Base-by-base conservation (phyloP, 2,888 invertebrate species). In the Pasiphila rectangulata region DNA sequence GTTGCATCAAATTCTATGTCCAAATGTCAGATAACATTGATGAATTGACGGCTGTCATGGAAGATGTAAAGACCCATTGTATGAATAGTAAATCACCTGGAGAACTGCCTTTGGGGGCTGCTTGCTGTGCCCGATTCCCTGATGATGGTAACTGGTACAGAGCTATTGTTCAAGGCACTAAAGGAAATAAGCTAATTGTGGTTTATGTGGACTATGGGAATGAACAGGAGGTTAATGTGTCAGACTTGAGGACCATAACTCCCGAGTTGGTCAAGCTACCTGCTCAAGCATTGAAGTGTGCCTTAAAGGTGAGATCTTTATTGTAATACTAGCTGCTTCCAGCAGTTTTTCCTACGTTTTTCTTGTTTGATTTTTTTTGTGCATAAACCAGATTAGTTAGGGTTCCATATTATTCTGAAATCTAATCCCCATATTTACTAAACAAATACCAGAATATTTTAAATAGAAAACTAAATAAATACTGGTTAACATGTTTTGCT, bases 201-300 rank as follows among this genome's bases (percentile, higher is more conserved):
- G 89, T 93, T 1, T 99, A 97, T 82, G 94, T 99, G 9, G 99
- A 99, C 84, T 99, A 95, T 83, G 99, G 99, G 3, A 98, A 98
- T 80, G 94, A 95, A 66, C 97, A 97, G 71, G 90, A 90, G n/a
- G 92, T 96, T 1, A 76, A 90, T 4, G 72, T 88, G 0, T 81
- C 88, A 6, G 80, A 91, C 23, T 75, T 95, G 17, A 91, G 93
- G 49, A 83, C 88, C 13, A 93, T 95, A 15, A 90, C 92, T 2
- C 89, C 91, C 2, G 91, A 92, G 42, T 85, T 93, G 53, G 82
- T 94, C 2, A 87, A 83, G 54, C 79, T 95, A 46, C 91, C 92
- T 10, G 92, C 93, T 1, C 95, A 95, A 78, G 95, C 95, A 0
- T 89, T 95, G 59, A 92, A 92, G 67, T 96, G 95, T 73, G 93